Evolutionary conservation across 2,888 invertebrate genomes (phyloP).

Genomic region (Phoronis australis): DNA sequence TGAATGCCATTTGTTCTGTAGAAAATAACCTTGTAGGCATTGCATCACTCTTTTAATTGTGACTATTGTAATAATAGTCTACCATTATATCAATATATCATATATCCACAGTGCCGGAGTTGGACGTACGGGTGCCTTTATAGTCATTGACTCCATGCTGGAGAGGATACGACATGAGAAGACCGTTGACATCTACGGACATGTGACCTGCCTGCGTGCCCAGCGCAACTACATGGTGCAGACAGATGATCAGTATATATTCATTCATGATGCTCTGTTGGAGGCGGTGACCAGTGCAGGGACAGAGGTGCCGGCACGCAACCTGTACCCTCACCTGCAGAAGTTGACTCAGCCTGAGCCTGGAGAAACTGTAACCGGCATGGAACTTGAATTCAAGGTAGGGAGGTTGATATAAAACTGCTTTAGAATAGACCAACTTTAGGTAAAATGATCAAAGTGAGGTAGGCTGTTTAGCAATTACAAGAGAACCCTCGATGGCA

Average conservation of each 20-base stretch:
- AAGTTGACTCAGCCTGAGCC: conserved; percentile 75
- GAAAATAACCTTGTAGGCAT: no score
- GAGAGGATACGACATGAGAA: conserved; percentile 95
- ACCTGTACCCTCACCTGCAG: conserved; percentile 90
- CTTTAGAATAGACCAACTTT: no score
- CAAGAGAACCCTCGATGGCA: no score
- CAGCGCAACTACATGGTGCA: conserved; percentile 98
- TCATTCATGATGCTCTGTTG: conserved; percentile 94
- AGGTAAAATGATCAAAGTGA: no score
- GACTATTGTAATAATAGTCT: no score
- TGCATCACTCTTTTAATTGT: no score
- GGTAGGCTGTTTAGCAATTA: no score
- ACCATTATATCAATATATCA: no score
- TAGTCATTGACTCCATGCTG: conserved; percentile 98
- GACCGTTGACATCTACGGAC: conserved; percentile 97
- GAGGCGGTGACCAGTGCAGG: conserved; percentile 95
- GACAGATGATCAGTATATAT: conserved; percentile 98
- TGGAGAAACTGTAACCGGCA: conserved; percentile 48
- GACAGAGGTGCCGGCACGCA: conserved; percentile 93
- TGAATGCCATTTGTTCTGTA: no score
- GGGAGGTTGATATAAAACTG: no score
- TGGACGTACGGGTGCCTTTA: conserved; percentile 92
- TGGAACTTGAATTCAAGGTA: conserved; percentile 52
- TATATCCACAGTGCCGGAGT: conserved; percentile 71
- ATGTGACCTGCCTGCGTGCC: conserved; percentile 93